phyloP scores from a whole-genome alignment of 2,113 vertebrate genomes.

The Channa maculata region DNA sequence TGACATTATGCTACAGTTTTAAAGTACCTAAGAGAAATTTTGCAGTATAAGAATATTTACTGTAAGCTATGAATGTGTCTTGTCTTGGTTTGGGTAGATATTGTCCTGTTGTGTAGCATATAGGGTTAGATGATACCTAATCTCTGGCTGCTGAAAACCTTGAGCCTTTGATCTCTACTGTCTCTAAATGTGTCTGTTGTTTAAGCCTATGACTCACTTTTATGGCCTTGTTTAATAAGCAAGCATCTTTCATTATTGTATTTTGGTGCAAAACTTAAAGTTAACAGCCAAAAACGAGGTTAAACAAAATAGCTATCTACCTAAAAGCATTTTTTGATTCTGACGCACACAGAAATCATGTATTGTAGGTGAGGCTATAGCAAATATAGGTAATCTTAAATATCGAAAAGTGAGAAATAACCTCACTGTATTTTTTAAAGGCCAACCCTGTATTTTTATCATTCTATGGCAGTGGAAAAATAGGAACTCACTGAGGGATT shows the following conservation, averaged over 20 bases:
- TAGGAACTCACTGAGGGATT: conserved; percentile 59
- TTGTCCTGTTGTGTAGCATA: neutral
- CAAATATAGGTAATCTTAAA: neutral
- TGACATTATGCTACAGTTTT: no score
- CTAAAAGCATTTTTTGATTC: no score
- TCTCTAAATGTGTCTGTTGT: conserved; percentile 24
- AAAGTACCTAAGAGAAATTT: no score
- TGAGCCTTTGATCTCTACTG: conserved; percentile 1
- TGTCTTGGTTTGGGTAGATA: no score
- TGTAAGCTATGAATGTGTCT: no score
- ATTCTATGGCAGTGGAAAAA: conserved; percentile 45
- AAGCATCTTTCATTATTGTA: no score
- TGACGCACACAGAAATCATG: no score
- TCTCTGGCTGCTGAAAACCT: neutral
- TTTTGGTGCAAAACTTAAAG: no score
- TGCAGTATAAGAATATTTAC: no score
- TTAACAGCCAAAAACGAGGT: no score
- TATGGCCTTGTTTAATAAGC: conserved; percentile 9
- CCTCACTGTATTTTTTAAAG: conserved; percentile 22
- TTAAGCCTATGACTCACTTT: conserved; percentile 35
- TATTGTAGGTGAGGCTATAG: no score
- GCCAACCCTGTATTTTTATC: conserved; percentile 58
- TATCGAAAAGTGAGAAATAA: conserved; percentile 58
- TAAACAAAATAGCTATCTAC: no score
- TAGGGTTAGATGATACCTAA: neutral